Evolutionary conservation across 1,140 invertebrate species (phyloP).

Genomic region (Odontomachus brunneus): DNA sequence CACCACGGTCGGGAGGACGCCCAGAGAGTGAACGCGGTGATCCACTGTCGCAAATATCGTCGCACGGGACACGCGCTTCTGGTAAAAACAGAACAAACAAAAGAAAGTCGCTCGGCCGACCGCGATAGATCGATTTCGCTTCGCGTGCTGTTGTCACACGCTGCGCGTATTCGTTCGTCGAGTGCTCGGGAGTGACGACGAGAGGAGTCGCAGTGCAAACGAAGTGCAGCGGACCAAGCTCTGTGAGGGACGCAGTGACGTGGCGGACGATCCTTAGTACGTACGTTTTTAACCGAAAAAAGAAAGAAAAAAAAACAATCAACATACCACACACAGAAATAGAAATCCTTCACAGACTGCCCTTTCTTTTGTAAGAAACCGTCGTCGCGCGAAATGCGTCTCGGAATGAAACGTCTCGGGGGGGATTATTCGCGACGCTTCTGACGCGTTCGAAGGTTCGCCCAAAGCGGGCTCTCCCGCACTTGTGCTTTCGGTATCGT

Average conservation of each 20-base stretch:
- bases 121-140: conserved; percentile 43
- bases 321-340: no score
- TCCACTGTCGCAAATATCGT: conserved; percentile 8
- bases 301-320: no score
- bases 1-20: background rate
- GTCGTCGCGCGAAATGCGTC: conserved; percentile 40
- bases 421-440: background rate
- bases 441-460: background rate
- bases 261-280: conserved; percentile 59
- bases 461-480: background rate
- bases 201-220: conserved; percentile 41
- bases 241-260: conserved; percentile 44
- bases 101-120: conserved; percentile 28
- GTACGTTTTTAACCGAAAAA: conserved; percentile 66
- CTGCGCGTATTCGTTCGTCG: conserved; percentile 15
- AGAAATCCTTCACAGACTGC: conserved; percentile 28
- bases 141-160: conserved; percentile 26
- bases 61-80: background rate
- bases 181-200: conserved; percentile 17
- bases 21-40: background rate
- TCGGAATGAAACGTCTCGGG: background rate
- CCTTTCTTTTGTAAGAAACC: conserved; percentile 33
- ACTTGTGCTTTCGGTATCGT: conserved; percentile 40
- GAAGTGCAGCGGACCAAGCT: conserved; percentile 57
- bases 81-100: background rate